These are phyloP conservation scores for Slavum lentiscoides DNA, from an alignment of 2,888 invertebrate species.

Conservation along the genomic window DNA sequence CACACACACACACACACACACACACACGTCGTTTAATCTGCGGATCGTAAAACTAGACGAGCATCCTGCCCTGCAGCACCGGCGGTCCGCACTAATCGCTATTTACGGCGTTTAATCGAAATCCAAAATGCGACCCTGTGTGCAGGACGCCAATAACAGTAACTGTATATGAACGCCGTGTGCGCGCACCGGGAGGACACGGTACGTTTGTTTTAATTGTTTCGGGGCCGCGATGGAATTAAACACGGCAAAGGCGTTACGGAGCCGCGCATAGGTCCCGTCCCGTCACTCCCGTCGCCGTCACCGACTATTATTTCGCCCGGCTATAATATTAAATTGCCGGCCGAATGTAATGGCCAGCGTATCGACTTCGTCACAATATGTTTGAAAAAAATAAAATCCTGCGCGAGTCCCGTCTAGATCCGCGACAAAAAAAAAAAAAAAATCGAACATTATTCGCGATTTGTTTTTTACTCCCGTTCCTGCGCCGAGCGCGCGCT, in stretches of 20 bases:
- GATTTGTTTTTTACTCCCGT: no score
- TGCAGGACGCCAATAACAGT: conserved; percentile 37
- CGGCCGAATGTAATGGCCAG: no score
- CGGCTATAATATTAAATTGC: no score
- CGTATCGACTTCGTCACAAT: no score
- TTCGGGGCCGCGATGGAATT: conserved; percentile 39
- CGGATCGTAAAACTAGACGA: conserved; percentile 50
- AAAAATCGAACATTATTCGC: no score
- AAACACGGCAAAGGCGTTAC: conserved; percentile 48
- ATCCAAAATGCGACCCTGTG: conserved; percentile 22
- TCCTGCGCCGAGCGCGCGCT: no score
- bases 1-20: no score
- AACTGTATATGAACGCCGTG: conserved; percentile 36
- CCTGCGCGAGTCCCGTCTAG: no score
- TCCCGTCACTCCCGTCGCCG: no score
- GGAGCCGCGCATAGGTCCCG: background rate
- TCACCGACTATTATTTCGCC: no score
- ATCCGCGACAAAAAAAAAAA: no score
- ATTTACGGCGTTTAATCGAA: conserved; percentile 52
- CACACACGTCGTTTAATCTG: conserved; percentile 36
- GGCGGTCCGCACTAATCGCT: conserved; percentile 32
- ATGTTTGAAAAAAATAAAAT: no score
- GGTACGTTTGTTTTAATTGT: conserved; percentile 53
- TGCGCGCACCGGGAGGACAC: background rate
- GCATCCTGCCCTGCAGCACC: background rate